phyloP scores from a whole-genome alignment of 1,140 invertebrate species.

The Manduca sexta region DNA sequence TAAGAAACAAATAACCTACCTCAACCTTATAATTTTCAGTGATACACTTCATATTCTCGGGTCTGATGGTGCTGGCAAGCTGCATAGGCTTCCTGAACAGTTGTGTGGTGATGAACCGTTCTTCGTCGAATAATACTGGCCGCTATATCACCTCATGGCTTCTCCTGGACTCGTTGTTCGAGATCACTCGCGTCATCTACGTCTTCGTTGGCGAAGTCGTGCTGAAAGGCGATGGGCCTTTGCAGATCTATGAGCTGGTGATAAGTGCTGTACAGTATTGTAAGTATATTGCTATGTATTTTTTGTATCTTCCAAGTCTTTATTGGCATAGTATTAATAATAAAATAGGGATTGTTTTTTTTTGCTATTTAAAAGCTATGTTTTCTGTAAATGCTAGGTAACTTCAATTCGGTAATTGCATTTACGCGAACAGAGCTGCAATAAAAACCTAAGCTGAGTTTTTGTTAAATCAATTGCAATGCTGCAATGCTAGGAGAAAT shows the following conservation, averaged over 20 bases:
- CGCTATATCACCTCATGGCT: conserved; percentile 53
- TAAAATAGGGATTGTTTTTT: too few relatives aligned
- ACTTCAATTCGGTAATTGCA: too few relatives aligned
- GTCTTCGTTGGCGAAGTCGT: conserved; percentile 50
- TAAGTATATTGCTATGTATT: conserved; percentile 31
- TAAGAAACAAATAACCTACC: too few relatives aligned
- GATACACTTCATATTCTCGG: conserved; percentile 49
- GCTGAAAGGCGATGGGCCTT: conserved; percentile 36
- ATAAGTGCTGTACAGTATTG: conserved; percentile 53
- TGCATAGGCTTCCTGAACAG: conserved; percentile 54
- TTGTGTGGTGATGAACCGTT: conserved; percentile 41
- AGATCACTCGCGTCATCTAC: conserved; percentile 52
- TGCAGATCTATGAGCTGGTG: conserved; percentile 49
- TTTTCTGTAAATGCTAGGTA: too few relatives aligned
- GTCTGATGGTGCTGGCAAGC: conserved; percentile 44
- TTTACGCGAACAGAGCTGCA: too few relatives aligned
- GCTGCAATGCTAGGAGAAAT: too few relatives aligned
- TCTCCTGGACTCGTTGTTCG: conserved; percentile 57
- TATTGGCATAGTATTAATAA: too few relatives aligned
- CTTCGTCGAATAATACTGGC: conserved; percentile 29
- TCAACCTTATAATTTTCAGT: conserved; percentile 22
- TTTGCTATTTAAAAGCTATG: too few relatives aligned
- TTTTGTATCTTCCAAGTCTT: too few relatives aligned
- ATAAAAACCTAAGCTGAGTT: too few relatives aligned
- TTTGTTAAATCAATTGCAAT: too few relatives aligned